Conservation (phyloP, 2,797 vertebrate genomes). For the Odontamblyopus lacepedii region DNA sequence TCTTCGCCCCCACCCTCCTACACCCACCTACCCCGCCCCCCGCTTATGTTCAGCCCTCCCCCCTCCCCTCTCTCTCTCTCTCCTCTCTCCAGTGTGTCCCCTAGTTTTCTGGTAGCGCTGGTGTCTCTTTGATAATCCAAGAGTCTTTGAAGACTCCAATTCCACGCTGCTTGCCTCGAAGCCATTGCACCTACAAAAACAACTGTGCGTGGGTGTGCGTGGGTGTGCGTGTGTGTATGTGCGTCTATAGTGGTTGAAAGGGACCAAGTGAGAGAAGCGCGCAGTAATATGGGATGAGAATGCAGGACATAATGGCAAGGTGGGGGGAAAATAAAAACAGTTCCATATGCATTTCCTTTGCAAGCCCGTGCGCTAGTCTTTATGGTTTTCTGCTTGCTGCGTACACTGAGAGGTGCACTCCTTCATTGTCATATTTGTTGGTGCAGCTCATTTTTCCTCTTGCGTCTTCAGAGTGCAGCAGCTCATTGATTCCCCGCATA, state of each 20-base stretch:
- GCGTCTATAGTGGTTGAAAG: slow-evolving; percentile 16
- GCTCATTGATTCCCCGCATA: slow-evolving; percentile 79
- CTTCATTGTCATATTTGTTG: slow-evolving; percentile 85
- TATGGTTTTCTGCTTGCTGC: slow-evolving; percentile 78
- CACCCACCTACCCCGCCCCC: slow-evolving; percentile 50
- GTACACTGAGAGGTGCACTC: slow-evolving; percentile 78
- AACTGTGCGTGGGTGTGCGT: slow-evolving; percentile 66
- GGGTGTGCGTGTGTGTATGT: slow-evolving; percentile 45
- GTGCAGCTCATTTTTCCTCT: slow-evolving; percentile 73
- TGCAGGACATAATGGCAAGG: slow-evolving; percentile 68
- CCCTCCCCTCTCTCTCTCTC: slow-evolving; percentile 32
- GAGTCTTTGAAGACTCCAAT: slow-evolving; percentile 81
- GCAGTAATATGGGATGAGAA: slow-evolving; percentile 65
- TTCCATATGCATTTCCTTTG: slow-evolving; percentile 71
- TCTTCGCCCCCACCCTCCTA: slow-evolving; percentile 37
- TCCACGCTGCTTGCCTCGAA: slow-evolving; percentile 77
- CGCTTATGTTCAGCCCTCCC: slow-evolving; percentile 68
- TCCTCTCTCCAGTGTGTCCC: slow-evolving; percentile 61
- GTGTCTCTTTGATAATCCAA: slow-evolving; percentile 82
- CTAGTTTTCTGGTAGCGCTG: slow-evolving; percentile 76
- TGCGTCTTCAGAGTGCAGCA: slow-evolving; percentile 75
- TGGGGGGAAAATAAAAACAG: slow-evolving; percentile 73
- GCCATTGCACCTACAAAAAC: slow-evolving; percentile 80
- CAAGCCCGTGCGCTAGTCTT: slow-evolving; percentile 56
- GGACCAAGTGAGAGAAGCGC: slow-evolving; percentile 33